Base-by-base conservation (phyloP, 2,797 vertebrate species). In the Ctenopoma multispine region DNA sequence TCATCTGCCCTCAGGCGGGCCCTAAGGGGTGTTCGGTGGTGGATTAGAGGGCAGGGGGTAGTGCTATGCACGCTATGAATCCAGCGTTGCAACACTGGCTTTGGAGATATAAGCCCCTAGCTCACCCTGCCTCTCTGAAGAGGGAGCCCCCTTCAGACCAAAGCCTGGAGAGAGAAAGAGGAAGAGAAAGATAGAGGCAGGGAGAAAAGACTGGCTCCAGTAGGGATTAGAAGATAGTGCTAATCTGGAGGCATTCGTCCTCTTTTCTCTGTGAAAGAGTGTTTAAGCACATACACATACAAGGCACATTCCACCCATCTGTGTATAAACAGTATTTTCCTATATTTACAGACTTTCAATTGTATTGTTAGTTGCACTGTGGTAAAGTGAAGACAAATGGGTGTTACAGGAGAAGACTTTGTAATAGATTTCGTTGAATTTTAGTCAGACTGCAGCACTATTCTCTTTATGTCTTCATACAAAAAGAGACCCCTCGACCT, bases 191-290 rank as follows among this genome's bases (percentile, higher is more conserved):
- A 90, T 80, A 74, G 85, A 87, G 75, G 69, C 79, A 40, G 59
- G 68, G 70, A 84, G 84, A 84, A 81, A 83, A 84, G 76, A 61
- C 85, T 58, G 66, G 79, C 88, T 88, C 83, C 93, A 87, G 87
- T 77, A 89, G 94, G 94, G 94, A 95, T 87, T 65, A 92, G 90
- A 93, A 93, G 87, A 93, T 79, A 92, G 88, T 87, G 92, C 87
- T 95, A 94, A 95, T 96, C 93, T 94, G 88, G 87, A 94, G 94
- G 91, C 95, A 90, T 91, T 94, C 94, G 76, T 69, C 84, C 84
- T 85, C 69, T 87, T 85, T 83, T 64, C 31, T 71, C 59, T 79
- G 38, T 76, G 44, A n/a, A 46, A 65, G 68, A 68, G 61, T 54
- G 51, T 59, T 38, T 43, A 47, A 63, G 56, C 64, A 58, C 58